These are phyloP conservation scores for Otolemur garnettii DNA, from an alignment of 2,113 vertebrate genomes.

Conservation along the genomic window DNA sequence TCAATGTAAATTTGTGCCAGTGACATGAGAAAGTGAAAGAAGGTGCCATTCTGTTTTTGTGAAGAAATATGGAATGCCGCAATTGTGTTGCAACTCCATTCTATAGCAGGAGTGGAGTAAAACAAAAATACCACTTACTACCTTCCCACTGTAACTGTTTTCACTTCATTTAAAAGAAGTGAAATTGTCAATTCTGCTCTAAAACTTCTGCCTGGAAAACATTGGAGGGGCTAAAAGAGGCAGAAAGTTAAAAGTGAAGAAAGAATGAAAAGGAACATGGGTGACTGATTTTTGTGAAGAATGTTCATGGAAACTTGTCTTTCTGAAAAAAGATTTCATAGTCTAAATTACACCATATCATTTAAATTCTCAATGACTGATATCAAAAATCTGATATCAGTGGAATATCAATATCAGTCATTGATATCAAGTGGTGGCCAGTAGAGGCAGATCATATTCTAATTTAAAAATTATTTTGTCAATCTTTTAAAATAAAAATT, in stretches of 20 bases:
- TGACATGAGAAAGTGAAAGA: not conserved
- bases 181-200: slow-evolving; percentile 18
- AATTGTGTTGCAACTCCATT: not conserved
- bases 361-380: slow-evolving; percentile 55
- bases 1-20: slow-evolving; percentile 1
- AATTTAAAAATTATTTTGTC: slow-evolving; percentile 54
- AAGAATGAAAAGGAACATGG: slow-evolving; percentile 11
- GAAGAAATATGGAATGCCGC: not conserved
- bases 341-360: slow-evolving; percentile 16
- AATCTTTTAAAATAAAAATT: slow-evolving; percentile 58
- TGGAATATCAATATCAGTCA: too few species aligned
- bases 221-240: not conserved
- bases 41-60: not conserved
- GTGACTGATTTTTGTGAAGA: slow-evolving; percentile 30
- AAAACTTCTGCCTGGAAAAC: slow-evolving; percentile 39
- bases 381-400: not conserved
- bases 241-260: slow-evolving; percentile 25
- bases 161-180: slow-evolving; percentile 41
- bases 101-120: not conserved
- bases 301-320: slow-evolving; percentile 53
- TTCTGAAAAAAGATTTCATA: slow-evolving; percentile 24
- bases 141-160: not conserved
- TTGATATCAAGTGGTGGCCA: not conserved
- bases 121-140: not conserved
- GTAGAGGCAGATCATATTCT: not conserved